phyloP scores from a whole-genome alignment of 23 tunicate species.

The Botrylloides violaceus region DNA sequence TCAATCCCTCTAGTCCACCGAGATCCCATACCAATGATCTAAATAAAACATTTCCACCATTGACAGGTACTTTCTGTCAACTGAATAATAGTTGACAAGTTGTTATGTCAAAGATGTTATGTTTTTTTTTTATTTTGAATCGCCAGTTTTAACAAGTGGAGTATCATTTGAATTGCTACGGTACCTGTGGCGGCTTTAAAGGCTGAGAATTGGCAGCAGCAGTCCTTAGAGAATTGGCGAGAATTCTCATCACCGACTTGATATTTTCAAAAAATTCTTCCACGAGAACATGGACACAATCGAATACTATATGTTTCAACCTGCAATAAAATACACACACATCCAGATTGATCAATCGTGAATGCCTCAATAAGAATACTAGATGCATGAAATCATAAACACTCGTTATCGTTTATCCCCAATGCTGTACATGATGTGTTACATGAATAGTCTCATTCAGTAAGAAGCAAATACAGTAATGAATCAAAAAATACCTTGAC shows the following conservation, averaged over 20 bases:
- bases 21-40: slow-evolving; percentile 49
- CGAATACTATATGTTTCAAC: slow-evolving; percentile 49
- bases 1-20: slow-evolving; percentile 78
- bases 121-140: too few species aligned
- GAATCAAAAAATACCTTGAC: slow-evolving; percentile 26
- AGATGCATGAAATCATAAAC: too few species aligned
- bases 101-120: too few species aligned
- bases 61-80: too few species aligned
- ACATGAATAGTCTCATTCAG: slow-evolving; percentile 7
- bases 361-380: too few species aligned
- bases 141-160: too few species aligned
- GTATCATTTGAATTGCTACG: not conserved
- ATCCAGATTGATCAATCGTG: too few species aligned
- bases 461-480: not conserved
- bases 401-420: too few species aligned
- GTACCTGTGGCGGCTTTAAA: slow-evolving; percentile 12
- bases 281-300: slow-evolving; percentile 48
- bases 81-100: too few species aligned
- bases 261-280: slow-evolving; percentile 62
- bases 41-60: too few species aligned
- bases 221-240: slow-evolving; percentile 23
- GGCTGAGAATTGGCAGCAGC: slow-evolving; percentile 12
- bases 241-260: slow-evolving; percentile 33
- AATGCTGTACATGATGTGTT: not conserved
- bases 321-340: too few species aligned